phyloP scores from a whole-genome alignment of 2,113 vertebrate species.

The Neotoma lepida region DNA sequence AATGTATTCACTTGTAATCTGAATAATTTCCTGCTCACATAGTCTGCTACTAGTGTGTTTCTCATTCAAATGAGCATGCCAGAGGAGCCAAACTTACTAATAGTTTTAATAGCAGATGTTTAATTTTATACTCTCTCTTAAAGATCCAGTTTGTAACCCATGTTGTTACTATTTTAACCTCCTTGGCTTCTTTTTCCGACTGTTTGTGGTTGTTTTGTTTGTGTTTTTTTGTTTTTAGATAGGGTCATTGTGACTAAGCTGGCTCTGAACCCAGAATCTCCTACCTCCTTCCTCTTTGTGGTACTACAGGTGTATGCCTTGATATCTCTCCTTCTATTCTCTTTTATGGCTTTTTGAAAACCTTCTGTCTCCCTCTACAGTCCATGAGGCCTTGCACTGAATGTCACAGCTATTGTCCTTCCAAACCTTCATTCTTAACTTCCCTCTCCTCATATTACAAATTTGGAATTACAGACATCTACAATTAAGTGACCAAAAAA shows the following conservation, averaged over 20 bases:
- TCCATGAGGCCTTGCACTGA: not conserved
- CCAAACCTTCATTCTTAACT: not conserved
- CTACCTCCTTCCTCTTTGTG: not conserved
- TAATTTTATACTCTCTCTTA: conserved; percentile 31
- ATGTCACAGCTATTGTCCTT: not conserved
- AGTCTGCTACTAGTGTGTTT: not conserved
- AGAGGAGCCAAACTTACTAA: conserved; percentile 31
- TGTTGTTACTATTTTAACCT: not conserved
- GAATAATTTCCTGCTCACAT: not conserved
- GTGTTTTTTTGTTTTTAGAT: not conserved
- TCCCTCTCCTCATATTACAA: not conserved
- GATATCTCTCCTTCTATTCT: not conserved
- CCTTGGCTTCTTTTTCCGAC: not conserved
- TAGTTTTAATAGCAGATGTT: conserved; percentile 11
- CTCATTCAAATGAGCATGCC: not conserved
- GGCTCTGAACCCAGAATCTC: not conserved
- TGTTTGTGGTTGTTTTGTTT: not conserved
- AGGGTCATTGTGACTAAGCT: not conserved
- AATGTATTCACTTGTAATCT: not conserved
- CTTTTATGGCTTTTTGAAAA: not conserved
- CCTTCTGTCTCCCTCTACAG: not conserved
- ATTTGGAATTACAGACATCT: not conserved
- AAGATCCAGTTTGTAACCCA: not conserved
- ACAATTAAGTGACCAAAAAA: not conserved
- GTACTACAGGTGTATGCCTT: not conserved